A percentile compares a stretch with the other conserved stretches of the same genome.
These are phyloP conservation scores for Blastomussa wellsi DNA, from an alignment of 92 coral and sea anemone genomes.

Conservation along the genomic window DNA sequence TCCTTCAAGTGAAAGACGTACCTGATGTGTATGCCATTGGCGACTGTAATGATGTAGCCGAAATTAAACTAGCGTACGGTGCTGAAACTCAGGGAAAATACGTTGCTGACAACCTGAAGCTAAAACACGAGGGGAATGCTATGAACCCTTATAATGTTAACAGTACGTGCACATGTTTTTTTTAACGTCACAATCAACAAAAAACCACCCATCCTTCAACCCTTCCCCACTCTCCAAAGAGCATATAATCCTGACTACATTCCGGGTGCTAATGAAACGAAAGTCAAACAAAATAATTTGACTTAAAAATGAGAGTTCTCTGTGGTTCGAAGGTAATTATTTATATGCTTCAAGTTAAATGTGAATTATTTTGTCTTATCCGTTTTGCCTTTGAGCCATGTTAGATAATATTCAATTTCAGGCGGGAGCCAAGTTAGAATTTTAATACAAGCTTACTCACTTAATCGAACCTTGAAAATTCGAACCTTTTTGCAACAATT, in stretches of 20 bases:
- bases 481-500: background rate
- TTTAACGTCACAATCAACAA: too few relatives aligned
- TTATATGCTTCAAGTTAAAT: too few relatives aligned
- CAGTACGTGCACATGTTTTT: constrained; percentile 41
- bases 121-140: constrained; percentile 79
- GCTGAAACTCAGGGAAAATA: constrained; percentile 75
- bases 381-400: background rate
- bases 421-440: too few relatives aligned
- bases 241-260: too few relatives aligned
- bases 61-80: constrained; percentile 83
- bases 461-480: background rate
- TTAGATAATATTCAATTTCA: background rate
- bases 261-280: too few relatives aligned
- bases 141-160: constrained; percentile 73
- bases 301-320: too few relatives aligned
- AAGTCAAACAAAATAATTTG: too few relatives aligned
- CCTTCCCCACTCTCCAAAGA: too few relatives aligned
- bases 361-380: too few relatives aligned
- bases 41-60: constrained; percentile 87
- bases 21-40: constrained; percentile 96
- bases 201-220: too few relatives aligned
- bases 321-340: too few relatives aligned
- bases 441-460: background rate
- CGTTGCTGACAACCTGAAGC: constrained; percentile 77
- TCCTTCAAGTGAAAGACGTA: constrained; percentile 78